Base-by-base conservation (phyloP, 2,888 invertebrate genomes). In the Epinotia demarniana region DNA sequence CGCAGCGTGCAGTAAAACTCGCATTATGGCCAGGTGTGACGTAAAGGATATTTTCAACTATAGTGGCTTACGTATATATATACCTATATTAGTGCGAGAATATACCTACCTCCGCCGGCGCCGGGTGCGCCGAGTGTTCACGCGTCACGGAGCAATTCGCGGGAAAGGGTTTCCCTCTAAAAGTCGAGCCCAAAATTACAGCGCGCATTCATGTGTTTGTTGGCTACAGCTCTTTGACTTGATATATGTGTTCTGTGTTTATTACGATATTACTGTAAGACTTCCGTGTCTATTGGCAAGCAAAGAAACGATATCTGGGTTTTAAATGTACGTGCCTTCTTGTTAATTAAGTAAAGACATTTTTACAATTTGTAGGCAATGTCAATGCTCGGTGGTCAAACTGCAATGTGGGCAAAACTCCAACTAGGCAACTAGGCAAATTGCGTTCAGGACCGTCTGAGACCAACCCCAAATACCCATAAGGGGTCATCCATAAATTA, bases 111-210 rank as follows among this genome's bases (percentile, higher is more conserved):
- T 27, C 1, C 33, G 11, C n/a, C 4, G 61, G 63, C 68, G 43
- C 60, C 62, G 70, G 66, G 63, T 64, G 72, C 39, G 76, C 79
- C 76, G 75, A 79, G 80, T 80, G 78, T 80, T 79, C 77, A 75
- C 72, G 75, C 76, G 79, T 79, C 84, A 80, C 76, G 61, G 69
- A 62, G 49, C 74, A 73, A 64, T 73, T 63, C 73, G 12, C 60
- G 49, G 33, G 46, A 71, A 75, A 66, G 75, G 66, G 66, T 61
- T 71, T 67, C 57, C 55, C 55, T 71, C 67, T 67, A 72, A 72
- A 67, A 71, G 46, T 67, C 72, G 33, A 57, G 33, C 67, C 67
- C 55, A n/a, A 75, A 62, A 62, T 75, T 66, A 75, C 70, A 18
- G 60, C 43, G 60, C 43, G 19, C 58, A 46, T 19, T 60, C 71